Evolutionary conservation across 92 coral and sea anemone genomes (phyloP).

Genomic region (Montipora capitata): DNA sequence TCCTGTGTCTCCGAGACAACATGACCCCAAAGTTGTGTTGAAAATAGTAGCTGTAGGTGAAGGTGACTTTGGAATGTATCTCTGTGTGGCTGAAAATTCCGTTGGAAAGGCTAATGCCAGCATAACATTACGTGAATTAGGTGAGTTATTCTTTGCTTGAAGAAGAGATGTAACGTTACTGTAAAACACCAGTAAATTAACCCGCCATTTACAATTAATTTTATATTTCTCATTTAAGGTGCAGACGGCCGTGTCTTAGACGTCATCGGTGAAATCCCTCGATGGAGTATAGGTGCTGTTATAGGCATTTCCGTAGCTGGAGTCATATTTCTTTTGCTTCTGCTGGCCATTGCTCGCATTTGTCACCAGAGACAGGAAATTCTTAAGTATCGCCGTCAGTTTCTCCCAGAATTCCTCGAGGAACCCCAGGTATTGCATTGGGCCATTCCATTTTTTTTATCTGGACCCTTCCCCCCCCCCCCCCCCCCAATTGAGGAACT

Average conservation of each 20-base stretch:
- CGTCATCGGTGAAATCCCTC: too few relatives aligned
- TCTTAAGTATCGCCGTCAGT: slow-evolving; percentile 58
- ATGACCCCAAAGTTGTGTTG: slow-evolving; percentile 18
- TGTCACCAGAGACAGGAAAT: slow-evolving; percentile 52
- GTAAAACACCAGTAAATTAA: too few relatives aligned
- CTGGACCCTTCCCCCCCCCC: too few relatives aligned
- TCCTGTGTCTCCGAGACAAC: background rate
- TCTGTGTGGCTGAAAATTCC: slow-evolving; percentile 74
- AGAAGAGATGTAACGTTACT: too few relatives aligned
- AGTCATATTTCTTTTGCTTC: slow-evolving; percentile 4
- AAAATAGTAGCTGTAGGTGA: slow-evolving; percentile 32
- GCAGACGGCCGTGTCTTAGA: too few relatives aligned
- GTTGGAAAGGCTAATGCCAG: background rate
- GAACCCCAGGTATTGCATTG: background rate
- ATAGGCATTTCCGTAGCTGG: slow-evolving; percentile 22
- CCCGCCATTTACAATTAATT: too few relatives aligned
- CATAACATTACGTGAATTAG: background rate
- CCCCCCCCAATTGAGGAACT: too few relatives aligned
- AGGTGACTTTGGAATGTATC: slow-evolving; percentile 68
- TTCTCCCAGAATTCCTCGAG: background rate
- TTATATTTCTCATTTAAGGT: too few relatives aligned
- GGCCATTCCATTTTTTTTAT: too few relatives aligned
- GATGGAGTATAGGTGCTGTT: too few relatives aligned
- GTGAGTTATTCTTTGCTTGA: background rate
- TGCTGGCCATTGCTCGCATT: slow-evolving; percentile 26